These are phyloP conservation scores for Drosophila grimshawi DNA, from an alignment of 1,140 invertebrate species.

Conservation along the genomic window DNA sequence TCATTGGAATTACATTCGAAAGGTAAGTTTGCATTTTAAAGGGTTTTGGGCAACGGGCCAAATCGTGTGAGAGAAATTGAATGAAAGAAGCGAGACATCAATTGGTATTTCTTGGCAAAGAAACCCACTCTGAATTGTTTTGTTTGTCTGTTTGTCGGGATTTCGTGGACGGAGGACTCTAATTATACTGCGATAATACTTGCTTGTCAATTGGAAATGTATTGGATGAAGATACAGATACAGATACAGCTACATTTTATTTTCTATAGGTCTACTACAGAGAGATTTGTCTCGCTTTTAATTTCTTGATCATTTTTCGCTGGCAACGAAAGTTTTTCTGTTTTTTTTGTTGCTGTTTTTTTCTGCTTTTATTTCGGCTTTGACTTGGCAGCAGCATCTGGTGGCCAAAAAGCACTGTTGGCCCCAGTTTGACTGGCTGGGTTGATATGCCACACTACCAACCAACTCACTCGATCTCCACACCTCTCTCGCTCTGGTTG, in stretches of 20 bases:
- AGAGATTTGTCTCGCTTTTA: slow-evolving; percentile 12
- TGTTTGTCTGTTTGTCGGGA: slow-evolving; percentile 28
- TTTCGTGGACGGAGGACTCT: slow-evolving; percentile 68
- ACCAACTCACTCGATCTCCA: slow-evolving; percentile 6
- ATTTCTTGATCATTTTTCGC: slow-evolving; percentile 10
- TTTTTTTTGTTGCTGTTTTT: background rate
- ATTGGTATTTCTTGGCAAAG: slow-evolving; percentile 45
- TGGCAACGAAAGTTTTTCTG: slow-evolving; percentile 23
- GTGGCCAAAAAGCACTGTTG: slow-evolving; percentile 27
- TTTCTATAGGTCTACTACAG: background rate
- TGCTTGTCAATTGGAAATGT: slow-evolving; percentile 56
- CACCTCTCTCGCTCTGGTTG: slow-evolving; percentile 11
- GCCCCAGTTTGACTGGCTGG: slow-evolving; percentile 35
- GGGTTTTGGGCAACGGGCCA: slow-evolving; percentile 17
- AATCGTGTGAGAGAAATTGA: slow-evolving; percentile 6
- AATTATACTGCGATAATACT: slow-evolving; percentile 63
- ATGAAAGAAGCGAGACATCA: slow-evolving; percentile 1
- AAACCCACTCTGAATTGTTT: slow-evolving; percentile 22
- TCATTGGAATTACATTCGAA: slow-evolving; percentile 55
- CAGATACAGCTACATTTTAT: slow-evolving; percentile 5
- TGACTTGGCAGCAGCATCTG: slow-evolving; percentile 19
- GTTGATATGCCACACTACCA: slow-evolving; percentile 17
- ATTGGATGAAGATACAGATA: slow-evolving; percentile 30
- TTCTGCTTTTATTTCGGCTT: background rate
- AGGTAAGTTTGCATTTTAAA: background rate